Evolutionary conservation across 1,140 invertebrate genomes (phyloP).

Genomic region (fruit fly (Drosophila melanogaster)): DNA sequence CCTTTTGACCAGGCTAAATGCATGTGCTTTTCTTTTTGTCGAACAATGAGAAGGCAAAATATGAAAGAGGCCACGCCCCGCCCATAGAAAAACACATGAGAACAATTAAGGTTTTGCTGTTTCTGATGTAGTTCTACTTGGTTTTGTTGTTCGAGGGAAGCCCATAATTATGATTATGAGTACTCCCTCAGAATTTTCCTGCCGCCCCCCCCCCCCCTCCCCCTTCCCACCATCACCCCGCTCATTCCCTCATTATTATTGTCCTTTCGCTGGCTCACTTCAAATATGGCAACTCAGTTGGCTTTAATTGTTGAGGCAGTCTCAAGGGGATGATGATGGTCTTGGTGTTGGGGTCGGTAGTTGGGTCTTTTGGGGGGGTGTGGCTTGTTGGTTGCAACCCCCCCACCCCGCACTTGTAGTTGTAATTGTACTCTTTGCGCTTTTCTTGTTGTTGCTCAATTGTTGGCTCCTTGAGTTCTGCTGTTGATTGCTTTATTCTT

Average conservation of each 20-base stretch:
- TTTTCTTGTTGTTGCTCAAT: constrained; percentile 51
- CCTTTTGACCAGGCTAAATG: constrained; percentile 66
- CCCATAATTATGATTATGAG: constrained; percentile 78
- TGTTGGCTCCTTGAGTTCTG: constrained; percentile 42
- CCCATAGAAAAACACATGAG: constrained; percentile 41
- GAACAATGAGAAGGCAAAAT: constrained; percentile 70
- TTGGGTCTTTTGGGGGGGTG: neutral
- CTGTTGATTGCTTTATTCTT: constrained; percentile 42
- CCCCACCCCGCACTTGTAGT: constrained; percentile 38
- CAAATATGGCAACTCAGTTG: constrained; percentile 77
- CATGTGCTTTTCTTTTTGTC: constrained; percentile 50
- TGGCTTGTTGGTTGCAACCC: neutral
- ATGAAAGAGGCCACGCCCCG: constrained; percentile 49
- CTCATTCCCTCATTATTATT: constrained; percentile 36
- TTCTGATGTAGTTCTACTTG: constrained; percentile 14
- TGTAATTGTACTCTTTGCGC: constrained; percentile 69
- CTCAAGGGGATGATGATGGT: constrained; percentile 14
- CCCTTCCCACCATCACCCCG: too few species aligned
- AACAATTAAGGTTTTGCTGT: constrained; percentile 62
- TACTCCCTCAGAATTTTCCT: constrained; percentile 10
- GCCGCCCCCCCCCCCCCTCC: neutral
- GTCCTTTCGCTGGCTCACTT: constrained; percentile 61
- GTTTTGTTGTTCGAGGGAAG: constrained; percentile 47
- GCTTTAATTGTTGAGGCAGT: constrained; percentile 68
- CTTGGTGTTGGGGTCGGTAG: neutral